Percentiles rank a stretch among this genome's conserved stretches.
Evolutionary conservation across 1,140 invertebrate species (phyloP).

Genomic region (Heliothis virescens): DNA sequence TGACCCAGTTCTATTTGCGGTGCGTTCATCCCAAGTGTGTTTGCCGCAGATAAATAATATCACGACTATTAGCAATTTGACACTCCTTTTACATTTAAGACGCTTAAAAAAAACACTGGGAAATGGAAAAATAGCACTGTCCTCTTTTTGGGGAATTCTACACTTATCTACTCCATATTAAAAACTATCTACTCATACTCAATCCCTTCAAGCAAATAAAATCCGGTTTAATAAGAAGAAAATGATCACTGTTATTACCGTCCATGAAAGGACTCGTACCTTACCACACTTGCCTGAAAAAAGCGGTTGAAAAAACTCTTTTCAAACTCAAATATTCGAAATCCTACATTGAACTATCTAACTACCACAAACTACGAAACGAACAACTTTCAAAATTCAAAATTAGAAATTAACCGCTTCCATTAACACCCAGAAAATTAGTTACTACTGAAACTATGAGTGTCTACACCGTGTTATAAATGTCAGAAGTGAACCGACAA

Average conservation of each 20-base stretch:
- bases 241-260: no score
- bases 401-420: slow-evolving; percentile 11
- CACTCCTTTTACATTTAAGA: background rate
- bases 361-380: background rate
- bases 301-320: no score
- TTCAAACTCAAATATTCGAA: no score
- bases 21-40: slow-evolving; percentile 14
- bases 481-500: slow-evolving; percentile 9
- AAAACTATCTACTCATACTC: no score
- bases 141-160: no score
- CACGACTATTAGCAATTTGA: background rate
- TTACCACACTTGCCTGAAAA: no score
- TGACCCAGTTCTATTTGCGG: slow-evolving; percentile 47
- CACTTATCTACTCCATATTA: no score
- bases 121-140: no score
- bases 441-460: background rate
- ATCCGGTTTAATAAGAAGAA: no score
- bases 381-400: slow-evolving; percentile 12
- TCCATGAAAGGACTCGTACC: no score
- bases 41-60: slow-evolving; percentile 23
- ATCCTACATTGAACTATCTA: background rate
- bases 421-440: slow-evolving; percentile 12
- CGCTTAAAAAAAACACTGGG: background rate
- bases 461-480: slow-evolving; percentile 12
- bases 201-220: no score